Base-by-base conservation (phyloP, 2,888 invertebrate genomes). In the Eristalinus aeneus region DNA sequence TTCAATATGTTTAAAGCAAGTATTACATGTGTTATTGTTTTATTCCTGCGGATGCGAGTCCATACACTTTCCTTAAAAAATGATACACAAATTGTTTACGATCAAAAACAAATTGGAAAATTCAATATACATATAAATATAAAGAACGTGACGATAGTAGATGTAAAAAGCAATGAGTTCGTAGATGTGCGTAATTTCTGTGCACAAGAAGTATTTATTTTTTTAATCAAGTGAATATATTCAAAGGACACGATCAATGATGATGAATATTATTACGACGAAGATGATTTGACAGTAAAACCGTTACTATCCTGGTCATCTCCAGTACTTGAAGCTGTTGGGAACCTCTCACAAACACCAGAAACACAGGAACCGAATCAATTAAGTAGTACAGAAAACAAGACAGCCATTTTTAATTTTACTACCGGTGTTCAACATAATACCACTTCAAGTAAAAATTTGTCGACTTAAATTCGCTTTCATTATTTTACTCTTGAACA, bases 61-160 rank as follows among this genome's bases (percentile, higher is more conserved):
- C 4, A 60, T 9, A 65, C 60, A 31, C 9, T 61, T 22, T 64
- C 83, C 22, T 12, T 69, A 22, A 2, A 31, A 22, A 76, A 71
- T 68, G 67, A 68, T 0, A 54, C 67, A 0, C 56, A 22, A 5
- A 23, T 89, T 63, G 56, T 90, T 46, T 91, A 90, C 92, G 96
- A 97, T 91, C 96, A 97, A 92, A 94, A 95, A 60, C 97, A 97
- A 93, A 95, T 94, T 3, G 97, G 97, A 22, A 95, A 96, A 89
- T 94, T 96, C 88, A 97, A 97, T 92, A 95, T 97, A 88, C 96
- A 96, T 90, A 93, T 97, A 87, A 96, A 96, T 91, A 93, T 97
- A 88, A 97, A 96, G 93, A 96, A 97, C 92, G 93, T 97, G 87
- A 94, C 96, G 90, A 94, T 97, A 89, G 94, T 97, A 89, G 96